Base-by-base conservation (phyloP, 2,888 invertebrate species). In the Campoplex nolae region DNA sequence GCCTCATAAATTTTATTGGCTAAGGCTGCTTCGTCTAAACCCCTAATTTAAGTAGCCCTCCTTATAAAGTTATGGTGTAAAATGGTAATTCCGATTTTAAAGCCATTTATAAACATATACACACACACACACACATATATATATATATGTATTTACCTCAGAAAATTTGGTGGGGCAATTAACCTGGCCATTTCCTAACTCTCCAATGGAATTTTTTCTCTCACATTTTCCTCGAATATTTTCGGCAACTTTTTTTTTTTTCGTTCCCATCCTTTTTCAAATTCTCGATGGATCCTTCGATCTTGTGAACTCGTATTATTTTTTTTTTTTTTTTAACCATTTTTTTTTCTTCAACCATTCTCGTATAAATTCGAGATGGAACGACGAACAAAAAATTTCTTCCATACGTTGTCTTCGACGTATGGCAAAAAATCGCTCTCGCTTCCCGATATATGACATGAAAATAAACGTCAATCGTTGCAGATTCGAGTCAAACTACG, bases 1-100 rank as follows among this genome's bases (percentile, higher is more conserved):
- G 58, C 8, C 82, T 82, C 75, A 74, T 87, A 84, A 87, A 87
- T 16, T 87, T 87, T 82, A 78, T 62, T 87, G 28, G 38, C 54
- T 16, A 23, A 38, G 48, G 56, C 70, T 81, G 62, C 74, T 86
- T 68, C 42, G 67, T 38, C 42, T 68, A 38, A 68, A 77, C 73
- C 38, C 67, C 71, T 80, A 56, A 83, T 86, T 77, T 56, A 62
- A 58, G 73, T 48, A 58, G 56, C 38, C 73, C 48, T 76, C 58
- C 58, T 74, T 74, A 77, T 48, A 45, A 56, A 75, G 58, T 68
- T 71, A 79, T 68, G 51, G 62, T 48, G 42, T 70, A 56, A 70
- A 51, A 48, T 67, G 70, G 48, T 68, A 75, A 42, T 75, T 75
- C 16, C 16, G 38, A 65, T 71, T 83, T 71, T 73, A 56, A 42